Evolutionary conservation across 1,140 invertebrate species (phyloP).

Genomic region (Goniozus legneri): DNA sequence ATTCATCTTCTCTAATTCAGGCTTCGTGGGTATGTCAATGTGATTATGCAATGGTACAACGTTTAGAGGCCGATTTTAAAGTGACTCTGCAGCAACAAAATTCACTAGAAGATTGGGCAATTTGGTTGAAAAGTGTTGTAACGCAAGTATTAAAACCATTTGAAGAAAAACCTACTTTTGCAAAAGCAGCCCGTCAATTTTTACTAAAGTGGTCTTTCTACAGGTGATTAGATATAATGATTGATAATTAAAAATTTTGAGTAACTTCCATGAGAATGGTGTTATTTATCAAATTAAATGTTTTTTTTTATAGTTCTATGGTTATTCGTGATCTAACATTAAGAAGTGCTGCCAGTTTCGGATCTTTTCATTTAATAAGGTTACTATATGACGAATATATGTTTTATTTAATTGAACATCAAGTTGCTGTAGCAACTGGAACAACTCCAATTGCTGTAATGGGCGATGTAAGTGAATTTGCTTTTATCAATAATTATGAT

Average conservation of each 20-base stretch:
- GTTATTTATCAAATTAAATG: neutral
- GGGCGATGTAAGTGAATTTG: conserved; percentile 63
- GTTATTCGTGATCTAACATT: conserved; percentile 93
- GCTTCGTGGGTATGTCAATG: conserved; percentile 98
- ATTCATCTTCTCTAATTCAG: conserved; percentile 35
- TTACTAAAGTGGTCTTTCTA: conserved; percentile 99
- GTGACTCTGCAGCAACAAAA: conserved; percentile 88
- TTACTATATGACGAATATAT: conserved; percentile 98
- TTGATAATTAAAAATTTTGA: neutral
- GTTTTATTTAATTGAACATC: conserved; percentile 97
- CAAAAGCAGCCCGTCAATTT: conserved; percentile 90
- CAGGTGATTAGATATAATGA: conserved; percentile 60
- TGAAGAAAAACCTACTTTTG: conserved; percentile 79
- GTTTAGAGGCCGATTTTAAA: conserved; percentile 92
- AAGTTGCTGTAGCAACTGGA: conserved; percentile 86
- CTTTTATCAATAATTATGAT: neutral
- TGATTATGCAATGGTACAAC: conserved; percentile 79
- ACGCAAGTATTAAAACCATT: conserved; percentile 84
- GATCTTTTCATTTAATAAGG: conserved; percentile 97
- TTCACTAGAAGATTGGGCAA: conserved; percentile 94
- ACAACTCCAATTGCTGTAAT: conserved; percentile 94
- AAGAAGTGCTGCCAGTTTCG: conserved; percentile 95
- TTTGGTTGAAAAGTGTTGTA: conserved; percentile 92
- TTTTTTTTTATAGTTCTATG: conserved; percentile 74
- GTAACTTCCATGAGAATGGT: neutral